A percentile compares a stretch with the other conserved stretches of the same genome.
Conservation (phyloP, 2,888 invertebrate genomes). For the Tipula lateralis region DNA sequence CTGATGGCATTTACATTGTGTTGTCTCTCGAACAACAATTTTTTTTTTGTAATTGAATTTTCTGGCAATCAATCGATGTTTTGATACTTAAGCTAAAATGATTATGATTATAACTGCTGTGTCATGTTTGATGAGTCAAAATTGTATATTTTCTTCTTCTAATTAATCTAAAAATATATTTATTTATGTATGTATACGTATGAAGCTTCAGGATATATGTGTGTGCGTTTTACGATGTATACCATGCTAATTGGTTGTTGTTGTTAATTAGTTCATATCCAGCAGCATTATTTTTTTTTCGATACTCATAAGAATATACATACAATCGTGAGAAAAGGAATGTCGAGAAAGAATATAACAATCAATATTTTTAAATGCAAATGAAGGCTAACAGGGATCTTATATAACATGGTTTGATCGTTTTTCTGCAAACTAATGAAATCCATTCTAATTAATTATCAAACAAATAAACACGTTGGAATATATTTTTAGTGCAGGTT, state of each 20-base stretch:
- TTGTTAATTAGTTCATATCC: not conserved
- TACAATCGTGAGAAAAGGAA: not conserved
- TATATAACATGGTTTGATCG: too few relatives aligned
- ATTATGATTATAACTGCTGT: not conserved
- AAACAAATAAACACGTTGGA: too few relatives aligned
- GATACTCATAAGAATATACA: not conserved
- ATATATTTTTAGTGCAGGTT: too few relatives aligned
- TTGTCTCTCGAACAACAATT: not conserved
- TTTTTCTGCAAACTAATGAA: too few relatives aligned
- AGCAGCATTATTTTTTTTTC: not conserved
- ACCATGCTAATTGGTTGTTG: not conserved
- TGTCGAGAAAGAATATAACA: not conserved
- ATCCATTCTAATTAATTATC: too few relatives aligned
- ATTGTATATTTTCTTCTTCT: not conserved
- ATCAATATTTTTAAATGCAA: too few relatives aligned
- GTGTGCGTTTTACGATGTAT: not conserved
- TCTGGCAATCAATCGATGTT: slow-evolving; percentile 9
- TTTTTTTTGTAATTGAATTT: not conserved
- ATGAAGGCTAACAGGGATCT: too few relatives aligned
- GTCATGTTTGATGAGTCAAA: not conserved
- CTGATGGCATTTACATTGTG: not conserved
- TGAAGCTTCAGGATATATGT: not conserved
- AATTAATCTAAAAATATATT: too few relatives aligned
- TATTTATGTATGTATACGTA: not conserved
- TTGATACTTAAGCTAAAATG: not conserved